A percentile compares a stretch with the other conserved stretches of the same genome.
These are phyloP conservation scores for Augiades crinisus DNA, from an alignment of 2,888 invertebrate genomes.

Conservation along the genomic window DNA sequence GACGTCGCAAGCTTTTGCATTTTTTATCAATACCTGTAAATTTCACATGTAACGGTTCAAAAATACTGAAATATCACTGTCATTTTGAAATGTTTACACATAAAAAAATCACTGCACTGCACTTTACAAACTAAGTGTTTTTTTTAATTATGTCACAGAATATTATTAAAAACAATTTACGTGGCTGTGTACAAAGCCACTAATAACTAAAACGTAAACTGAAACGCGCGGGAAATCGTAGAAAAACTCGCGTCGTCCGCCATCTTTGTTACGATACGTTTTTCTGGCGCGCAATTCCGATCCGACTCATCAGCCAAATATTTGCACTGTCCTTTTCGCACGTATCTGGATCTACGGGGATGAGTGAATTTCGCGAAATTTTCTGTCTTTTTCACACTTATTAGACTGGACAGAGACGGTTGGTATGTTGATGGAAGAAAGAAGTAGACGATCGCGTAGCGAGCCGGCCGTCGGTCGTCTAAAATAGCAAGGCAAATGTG, in stretches of 20 bases:
- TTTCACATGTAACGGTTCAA: no score
- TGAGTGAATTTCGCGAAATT: background rate
- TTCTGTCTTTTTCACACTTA: background rate
- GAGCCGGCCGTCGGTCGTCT: constrained; percentile 46
- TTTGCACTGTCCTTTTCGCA: constrained; percentile 18
- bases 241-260: constrained; percentile 28
- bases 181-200: background rate
- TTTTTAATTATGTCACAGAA: background rate
- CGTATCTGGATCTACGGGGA: background rate
- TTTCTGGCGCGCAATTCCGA: constrained; percentile 34
- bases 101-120: constrained; percentile 1
- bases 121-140: background rate
- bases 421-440: no score
- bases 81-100: constrained; percentile 7
- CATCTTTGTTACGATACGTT: constrained; percentile 34
- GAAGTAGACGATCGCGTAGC: constrained; percentile 44
- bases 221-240: constrained; percentile 31
- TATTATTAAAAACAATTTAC: background rate
- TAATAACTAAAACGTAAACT: constrained; percentile 14
- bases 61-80: constrained; percentile 17
- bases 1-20: no score
- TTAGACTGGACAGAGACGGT: background rate
- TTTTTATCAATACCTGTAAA: no score
- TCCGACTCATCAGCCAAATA: constrained; percentile 19
- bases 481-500: constrained; percentile 64